Conservation (phyloP, 1,140 invertebrate genomes). For the Frieseomelitta varia region DNA sequence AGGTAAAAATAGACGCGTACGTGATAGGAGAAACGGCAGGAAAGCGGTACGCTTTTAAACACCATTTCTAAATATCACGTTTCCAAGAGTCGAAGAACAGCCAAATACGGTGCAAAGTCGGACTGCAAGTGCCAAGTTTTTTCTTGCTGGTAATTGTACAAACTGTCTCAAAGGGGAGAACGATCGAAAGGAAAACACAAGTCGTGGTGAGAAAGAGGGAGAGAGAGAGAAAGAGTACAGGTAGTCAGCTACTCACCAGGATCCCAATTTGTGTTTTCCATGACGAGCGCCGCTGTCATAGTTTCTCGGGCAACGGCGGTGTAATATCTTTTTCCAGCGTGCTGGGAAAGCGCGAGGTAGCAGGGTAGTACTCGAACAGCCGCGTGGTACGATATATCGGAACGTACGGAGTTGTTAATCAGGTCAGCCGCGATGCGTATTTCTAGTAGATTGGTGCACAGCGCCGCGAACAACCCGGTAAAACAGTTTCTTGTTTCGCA, state of each 20-base stretch:
- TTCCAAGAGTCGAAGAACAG: too few species aligned
- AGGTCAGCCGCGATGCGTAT: conserved; percentile 74
- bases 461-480: conserved; percentile 61
- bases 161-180: not conserved
- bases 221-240: not conserved
- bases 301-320: conserved; percentile 63
- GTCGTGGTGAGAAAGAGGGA: conserved; percentile 6
- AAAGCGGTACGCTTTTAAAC: too few species aligned
- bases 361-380: conserved; percentile 8
- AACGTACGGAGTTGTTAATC: conserved; percentile 66
- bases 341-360: not conserved
- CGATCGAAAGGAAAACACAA: not conserved
- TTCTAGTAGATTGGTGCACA: conserved; percentile 60
- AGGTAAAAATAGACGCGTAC: conserved; percentile 17
- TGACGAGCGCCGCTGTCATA: conserved; percentile 84
- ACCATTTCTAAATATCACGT: not conserved
- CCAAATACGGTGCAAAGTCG: too few species aligned
- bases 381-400: conserved; percentile 44
- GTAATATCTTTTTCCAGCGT: conserved; percentile 15
- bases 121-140: too few species aligned
- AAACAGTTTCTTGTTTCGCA: conserved; percentile 60
- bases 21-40: not conserved
- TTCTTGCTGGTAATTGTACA: too few species aligned
- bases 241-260: conserved; percentile 81
- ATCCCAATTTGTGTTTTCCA: conserved; percentile 86